Conservation (phyloP, 1,140 invertebrate genomes). For the Euura saliciscinereae region DNA sequence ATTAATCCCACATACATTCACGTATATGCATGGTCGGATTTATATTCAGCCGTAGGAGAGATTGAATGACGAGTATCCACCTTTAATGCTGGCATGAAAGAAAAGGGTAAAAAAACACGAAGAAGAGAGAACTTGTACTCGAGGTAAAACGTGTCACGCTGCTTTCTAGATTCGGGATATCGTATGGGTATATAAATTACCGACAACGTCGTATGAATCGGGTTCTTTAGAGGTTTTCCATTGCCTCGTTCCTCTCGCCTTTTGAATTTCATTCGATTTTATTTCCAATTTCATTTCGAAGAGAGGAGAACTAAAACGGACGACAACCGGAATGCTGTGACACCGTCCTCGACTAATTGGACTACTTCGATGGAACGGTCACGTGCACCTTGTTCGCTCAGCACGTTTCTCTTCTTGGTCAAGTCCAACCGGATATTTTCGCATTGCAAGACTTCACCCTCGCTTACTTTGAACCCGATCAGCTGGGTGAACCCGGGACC, state of each 20-base stretch:
- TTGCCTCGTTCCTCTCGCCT: not conserved
- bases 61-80: not conserved
- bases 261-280: not conserved
- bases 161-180: not conserved
- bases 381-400: not conserved
- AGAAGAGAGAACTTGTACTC: not conserved
- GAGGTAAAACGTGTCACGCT: not conserved
- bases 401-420: too few relatives aligned
- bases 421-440: too few relatives aligned
- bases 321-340: not conserved
- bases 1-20: not conserved
- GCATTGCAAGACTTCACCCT: too few relatives aligned
- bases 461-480: too few relatives aligned
- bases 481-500: not conserved
- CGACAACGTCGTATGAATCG: not conserved
- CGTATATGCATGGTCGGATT: not conserved
- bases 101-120: not conserved
- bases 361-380: not conserved
- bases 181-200: not conserved
- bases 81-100: not conserved
- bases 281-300: not conserved
- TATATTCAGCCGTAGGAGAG: not conserved
- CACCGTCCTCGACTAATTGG: constrained; percentile 1
- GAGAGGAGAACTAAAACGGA: not conserved
- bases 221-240: not conserved